Percentiles rank a stretch among this genome's conserved stretches.
Evolutionary conservation across 2,797 vertebrate species (phyloP).

Genomic region (Eospalax fontanierii): DNA sequence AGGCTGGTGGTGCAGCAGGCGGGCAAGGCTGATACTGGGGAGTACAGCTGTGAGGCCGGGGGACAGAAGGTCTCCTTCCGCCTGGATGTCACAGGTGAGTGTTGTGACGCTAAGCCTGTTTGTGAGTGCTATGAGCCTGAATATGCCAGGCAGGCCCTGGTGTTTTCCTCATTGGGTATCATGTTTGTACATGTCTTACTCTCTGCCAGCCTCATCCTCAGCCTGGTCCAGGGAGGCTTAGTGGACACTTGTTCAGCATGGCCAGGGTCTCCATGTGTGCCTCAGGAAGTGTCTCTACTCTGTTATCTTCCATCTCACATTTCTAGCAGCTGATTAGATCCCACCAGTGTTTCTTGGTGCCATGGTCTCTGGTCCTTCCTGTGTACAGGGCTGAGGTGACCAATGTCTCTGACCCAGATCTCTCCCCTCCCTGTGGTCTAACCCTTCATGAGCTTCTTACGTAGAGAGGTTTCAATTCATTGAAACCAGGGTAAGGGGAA

Average conservation of each 20-base stretch:
- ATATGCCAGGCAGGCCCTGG: neutral
- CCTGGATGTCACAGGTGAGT: neutral
- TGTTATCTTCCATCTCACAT: neutral
- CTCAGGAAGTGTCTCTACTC: no score
- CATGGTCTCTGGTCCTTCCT: neutral
- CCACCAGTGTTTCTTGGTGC: neutral
- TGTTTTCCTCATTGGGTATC: neutral
- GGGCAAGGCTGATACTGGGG: slow-evolving; percentile 59
- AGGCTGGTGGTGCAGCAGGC: slow-evolving; percentile 84
- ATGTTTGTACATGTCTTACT: neutral
- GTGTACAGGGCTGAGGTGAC: neutral
- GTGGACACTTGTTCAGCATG: neutral
- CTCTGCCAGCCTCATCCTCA: neutral
- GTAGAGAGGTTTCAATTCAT: neutral
- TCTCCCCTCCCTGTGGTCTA: neutral
- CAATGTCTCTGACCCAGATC: neutral
- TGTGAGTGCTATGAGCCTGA: neutral
- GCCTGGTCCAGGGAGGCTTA: neutral
- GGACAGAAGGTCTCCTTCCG: slow-evolving; percentile 21
- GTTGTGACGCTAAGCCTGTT: neutral
- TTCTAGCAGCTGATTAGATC: no score
- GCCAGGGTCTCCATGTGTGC: neutral
- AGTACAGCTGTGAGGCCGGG: slow-evolving; percentile 49
- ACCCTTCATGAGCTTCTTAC: neutral
- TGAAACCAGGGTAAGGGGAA: neutral